A percentile compares a stretch with the other conserved stretches of the same genome.
These are phyloP conservation scores for Zaprionus davidi DNA, from an alignment of 1,140 invertebrate species.

Conservation along the genomic window DNA sequence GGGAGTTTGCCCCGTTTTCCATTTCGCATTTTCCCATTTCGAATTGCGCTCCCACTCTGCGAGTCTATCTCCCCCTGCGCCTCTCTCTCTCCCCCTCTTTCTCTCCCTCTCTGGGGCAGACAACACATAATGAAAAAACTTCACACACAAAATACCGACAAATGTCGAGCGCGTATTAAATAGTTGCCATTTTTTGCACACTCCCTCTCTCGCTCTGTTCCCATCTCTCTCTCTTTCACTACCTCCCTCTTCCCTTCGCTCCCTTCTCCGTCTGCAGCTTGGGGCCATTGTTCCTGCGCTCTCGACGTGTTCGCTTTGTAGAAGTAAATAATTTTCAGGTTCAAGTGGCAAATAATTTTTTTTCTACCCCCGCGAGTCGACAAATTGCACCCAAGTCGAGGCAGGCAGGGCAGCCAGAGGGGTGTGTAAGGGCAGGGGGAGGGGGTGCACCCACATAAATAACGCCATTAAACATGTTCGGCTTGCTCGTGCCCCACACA, in stretches of 20 bases:
- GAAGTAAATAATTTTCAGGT: slow-evolving; percentile 81
- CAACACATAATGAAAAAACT: slow-evolving; percentile 77
- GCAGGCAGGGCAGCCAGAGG: neutral
- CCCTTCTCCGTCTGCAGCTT: slow-evolving; percentile 25
- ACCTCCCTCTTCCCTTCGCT: neutral
- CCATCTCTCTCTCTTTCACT: neutral
- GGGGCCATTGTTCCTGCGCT: slow-evolving; percentile 34
- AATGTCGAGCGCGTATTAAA: slow-evolving; percentile 77
- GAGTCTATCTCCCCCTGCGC: slow-evolving; percentile 1
- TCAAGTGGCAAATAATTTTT: slow-evolving; percentile 76
- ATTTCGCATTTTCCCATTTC: slow-evolving; percentile 8
- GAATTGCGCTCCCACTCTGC: neutral
- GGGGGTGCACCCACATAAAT: slow-evolving; percentile 67
- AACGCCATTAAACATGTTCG: slow-evolving; percentile 81
- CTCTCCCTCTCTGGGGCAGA: slow-evolving; percentile 22
- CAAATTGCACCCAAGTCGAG: slow-evolving; percentile 64
- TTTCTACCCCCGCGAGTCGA: slow-evolving; percentile 40
- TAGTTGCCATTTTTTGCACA: slow-evolving; percentile 72
- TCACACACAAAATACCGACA: slow-evolving; percentile 61
- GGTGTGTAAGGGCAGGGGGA: neutral
- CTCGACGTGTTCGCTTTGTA: slow-evolving; percentile 36
- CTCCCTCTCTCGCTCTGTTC: neutral
- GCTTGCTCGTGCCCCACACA: slow-evolving; percentile 9
- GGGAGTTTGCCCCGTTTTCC: slow-evolving; percentile 52
- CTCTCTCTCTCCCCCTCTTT: neutral